phyloP scores from a whole-genome alignment of 1,140 invertebrate species.

The Olivierus martensii region DNA sequence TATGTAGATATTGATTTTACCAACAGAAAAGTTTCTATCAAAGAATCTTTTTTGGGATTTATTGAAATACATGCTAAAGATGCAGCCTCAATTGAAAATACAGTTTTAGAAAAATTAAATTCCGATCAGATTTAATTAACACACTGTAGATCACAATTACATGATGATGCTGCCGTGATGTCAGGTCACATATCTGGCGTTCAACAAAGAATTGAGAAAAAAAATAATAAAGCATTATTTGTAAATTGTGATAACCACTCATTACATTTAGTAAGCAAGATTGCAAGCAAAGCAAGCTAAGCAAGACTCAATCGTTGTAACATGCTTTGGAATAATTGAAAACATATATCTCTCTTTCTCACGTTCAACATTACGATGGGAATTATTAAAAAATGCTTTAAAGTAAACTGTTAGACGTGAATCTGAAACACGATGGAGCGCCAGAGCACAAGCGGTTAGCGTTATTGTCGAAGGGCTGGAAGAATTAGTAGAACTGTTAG shows the following conservation, averaged over 20 bases:
- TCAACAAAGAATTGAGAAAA: background rate
- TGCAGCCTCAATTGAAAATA: background rate
- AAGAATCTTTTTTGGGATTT: background rate
- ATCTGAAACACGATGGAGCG: constrained; percentile 7
- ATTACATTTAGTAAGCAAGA: background rate
- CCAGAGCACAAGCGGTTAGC: background rate
- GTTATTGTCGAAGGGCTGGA: too few relatives aligned
- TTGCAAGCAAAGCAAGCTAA: background rate
- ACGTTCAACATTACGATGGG: too few relatives aligned
- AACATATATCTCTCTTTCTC: too few relatives aligned
- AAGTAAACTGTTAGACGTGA: constrained; percentile 1
- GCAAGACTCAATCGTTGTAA: too few relatives aligned
- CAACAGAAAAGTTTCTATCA: too few relatives aligned
- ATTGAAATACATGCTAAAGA: constrained; percentile 6
- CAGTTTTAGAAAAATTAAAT: constrained; percentile 1
- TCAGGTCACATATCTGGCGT: background rate
- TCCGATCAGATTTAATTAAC: constrained; percentile 1
- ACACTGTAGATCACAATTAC: constrained; percentile 7
- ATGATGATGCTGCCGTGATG: constrained; percentile 12
- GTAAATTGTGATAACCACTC: constrained; percentile 2
- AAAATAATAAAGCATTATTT: constrained; percentile 2
- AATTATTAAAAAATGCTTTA: background rate
- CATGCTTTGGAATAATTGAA: too few relatives aligned
- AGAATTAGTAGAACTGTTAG: too few relatives aligned
- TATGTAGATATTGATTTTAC: constrained; percentile 4